phyloP scores from a whole-genome alignment of 2,113 vertebrate genomes.

The Zosterops hypoxanthus region DNA sequence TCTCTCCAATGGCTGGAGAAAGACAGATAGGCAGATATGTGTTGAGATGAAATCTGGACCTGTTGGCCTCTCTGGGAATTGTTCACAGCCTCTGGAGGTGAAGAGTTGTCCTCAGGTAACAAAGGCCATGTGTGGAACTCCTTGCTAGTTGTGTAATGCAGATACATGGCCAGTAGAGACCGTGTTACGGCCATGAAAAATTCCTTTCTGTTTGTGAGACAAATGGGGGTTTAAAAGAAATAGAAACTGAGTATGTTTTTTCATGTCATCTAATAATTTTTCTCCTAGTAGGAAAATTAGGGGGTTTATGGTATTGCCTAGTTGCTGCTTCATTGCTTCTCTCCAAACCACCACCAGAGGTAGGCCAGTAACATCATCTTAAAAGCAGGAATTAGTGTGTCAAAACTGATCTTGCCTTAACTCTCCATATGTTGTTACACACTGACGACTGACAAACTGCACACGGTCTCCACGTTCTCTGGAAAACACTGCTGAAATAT shows the following conservation, averaged over 20 bases:
- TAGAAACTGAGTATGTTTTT: background rate
- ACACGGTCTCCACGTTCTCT: background rate
- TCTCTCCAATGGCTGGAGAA: background rate
- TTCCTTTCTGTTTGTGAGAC: background rate
- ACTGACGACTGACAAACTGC: background rate
- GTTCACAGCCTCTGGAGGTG: background rate
- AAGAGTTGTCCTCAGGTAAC: background rate
- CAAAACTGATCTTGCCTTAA: background rate
- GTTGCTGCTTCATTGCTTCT: background rate
- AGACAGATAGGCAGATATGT: background rate
- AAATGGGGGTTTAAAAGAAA: background rate
- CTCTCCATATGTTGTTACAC: background rate
- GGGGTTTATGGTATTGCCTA: background rate
- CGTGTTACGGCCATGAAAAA: background rate
- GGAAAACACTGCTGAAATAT: slow-evolving; percentile 9
- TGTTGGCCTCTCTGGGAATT: background rate
- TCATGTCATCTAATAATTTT: background rate
- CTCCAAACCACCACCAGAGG: background rate
- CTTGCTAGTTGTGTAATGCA: background rate
- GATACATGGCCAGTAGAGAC: background rate
- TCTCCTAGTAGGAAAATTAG: background rate
- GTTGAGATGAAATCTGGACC: background rate
- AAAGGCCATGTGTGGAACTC: background rate
- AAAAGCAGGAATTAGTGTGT: background rate
- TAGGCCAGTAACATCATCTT: background rate